Conservation (phyloP, 2,797 vertebrate species). For the Momotus momota region DNA sequence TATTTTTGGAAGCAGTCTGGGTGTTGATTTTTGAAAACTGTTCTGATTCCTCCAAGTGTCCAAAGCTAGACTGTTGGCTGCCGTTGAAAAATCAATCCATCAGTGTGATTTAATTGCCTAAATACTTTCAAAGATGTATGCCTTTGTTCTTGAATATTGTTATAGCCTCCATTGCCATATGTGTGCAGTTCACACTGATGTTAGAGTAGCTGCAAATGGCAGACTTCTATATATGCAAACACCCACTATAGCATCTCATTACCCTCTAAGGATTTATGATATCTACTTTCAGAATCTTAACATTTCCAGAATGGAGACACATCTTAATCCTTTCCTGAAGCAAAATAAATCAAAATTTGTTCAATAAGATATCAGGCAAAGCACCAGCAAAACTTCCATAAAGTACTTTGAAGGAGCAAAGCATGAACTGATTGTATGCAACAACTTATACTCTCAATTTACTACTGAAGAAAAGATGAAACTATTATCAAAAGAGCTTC, state of each 20-base stretch:
- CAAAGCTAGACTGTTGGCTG: not conserved
- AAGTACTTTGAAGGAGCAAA: not conserved
- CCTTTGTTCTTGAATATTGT: not conserved
- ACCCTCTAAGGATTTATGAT: not conserved
- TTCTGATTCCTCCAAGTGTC: not conserved
- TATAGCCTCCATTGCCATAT: not conserved
- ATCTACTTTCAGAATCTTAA: not conserved
- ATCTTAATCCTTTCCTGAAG: not conserved
- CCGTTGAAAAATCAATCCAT: not conserved
- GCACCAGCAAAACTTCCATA: not conserved
- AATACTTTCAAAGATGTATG: not conserved
- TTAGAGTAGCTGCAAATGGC: not conserved
- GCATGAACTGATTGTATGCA: not conserved
- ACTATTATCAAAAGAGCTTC: not conserved
- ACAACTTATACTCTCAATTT: not conserved
- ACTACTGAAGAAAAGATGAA: not conserved
- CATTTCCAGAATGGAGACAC: not conserved
- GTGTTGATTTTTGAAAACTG: not conserved
- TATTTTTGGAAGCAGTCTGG: not conserved
- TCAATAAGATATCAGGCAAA: not conserved
- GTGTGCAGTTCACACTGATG: not conserved
- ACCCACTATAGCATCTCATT: not conserved
- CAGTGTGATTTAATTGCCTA: not conserved
- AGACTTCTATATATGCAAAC: not conserved
- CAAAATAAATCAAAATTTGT: not conserved